Base-by-base conservation (phyloP, 2,113 vertebrate genomes). In the Herpailurus yagouaroundi region DNA sequence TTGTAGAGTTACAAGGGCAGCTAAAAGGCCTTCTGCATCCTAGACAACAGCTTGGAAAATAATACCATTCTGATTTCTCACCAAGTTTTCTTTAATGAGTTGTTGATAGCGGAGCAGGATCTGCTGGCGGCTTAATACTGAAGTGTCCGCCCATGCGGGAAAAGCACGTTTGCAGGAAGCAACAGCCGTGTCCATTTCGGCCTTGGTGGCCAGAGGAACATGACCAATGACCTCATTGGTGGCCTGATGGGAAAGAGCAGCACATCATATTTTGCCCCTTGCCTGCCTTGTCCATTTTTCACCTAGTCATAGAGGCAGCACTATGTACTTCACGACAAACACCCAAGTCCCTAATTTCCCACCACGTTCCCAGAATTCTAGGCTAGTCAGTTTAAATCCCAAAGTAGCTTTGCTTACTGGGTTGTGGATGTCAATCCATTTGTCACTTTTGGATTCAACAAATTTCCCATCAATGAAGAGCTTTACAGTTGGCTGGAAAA, bases 401-500 rank as follows among this genome's bases (percentile, higher is more conserved):
- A 77, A 52, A 82, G 76, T 27, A 90, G 83, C 27, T 92, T 97
- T 98, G 99, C 99, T 99, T 98, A 99, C 99, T 12, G 99, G 99
- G 98, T 99, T 99, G 98, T 99, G 99, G 97, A 99, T 99, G 98
- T 99, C 99, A 27, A 99, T 99, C 99, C 99, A 99, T 98, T 99
- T 99, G 57, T 99, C 99, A 55, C 98, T 99, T 99, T 99, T 99
- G 97, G 99, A 99, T 94, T 99, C 99, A 57, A 99, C 97, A 98
- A 99, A 99, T 97, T 99, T 99, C 52, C 99, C 99, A 98, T 99
- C 99, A 87, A 99, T 99, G 98, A 99, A 99, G 97, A 99, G 99
- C 98, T 99, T 99, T 77, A 99, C 99, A 96, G 99, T 99, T 96
- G 99, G 99, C 99, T 99, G 97, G 60, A 80, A 96, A 89, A 96